Evolutionary conservation across 2,797 vertebrate species (phyloP).

Genomic region (Eidolon dupreanum): DNA sequence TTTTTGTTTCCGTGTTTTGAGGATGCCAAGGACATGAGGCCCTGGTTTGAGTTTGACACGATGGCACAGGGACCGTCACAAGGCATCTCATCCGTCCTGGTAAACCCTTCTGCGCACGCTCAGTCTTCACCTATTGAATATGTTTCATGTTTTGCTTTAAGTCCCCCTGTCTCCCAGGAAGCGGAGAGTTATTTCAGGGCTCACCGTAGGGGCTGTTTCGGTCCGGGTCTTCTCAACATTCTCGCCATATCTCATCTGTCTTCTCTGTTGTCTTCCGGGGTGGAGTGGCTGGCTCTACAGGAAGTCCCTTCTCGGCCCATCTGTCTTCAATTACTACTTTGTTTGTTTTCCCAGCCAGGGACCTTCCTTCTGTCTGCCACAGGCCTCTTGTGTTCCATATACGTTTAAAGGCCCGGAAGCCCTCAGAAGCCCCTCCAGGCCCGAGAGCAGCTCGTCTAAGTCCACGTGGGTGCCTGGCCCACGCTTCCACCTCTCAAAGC

Average conservation of each 20-base stretch:
- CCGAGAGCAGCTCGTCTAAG: neutral
- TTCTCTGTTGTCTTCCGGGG: neutral
- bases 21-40: neutral
- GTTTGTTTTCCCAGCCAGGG: conserved; percentile 33
- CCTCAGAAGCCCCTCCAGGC: neutral
- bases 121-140: neutral
- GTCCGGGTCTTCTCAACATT: neutral
- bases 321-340: conserved; percentile 28
- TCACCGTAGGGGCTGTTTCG: neutral
- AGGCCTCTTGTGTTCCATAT: neutral
- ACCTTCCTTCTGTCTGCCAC: neutral
- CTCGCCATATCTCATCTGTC: neutral
- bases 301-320: neutral
- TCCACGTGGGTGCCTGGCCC: no score
- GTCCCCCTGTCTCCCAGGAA: neutral
- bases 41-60: neutral
- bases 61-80: neutral
- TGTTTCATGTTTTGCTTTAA: neutral
- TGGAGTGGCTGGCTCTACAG: neutral
- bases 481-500: neutral
- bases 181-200: neutral
- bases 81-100: neutral
- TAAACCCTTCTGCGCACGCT: fast-evolving
- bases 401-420: neutral
- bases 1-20: neutral